phyloP scores from a whole-genome alignment of 2,797 vertebrate genomes.

The Chlorospingus flavigularis region DNA sequence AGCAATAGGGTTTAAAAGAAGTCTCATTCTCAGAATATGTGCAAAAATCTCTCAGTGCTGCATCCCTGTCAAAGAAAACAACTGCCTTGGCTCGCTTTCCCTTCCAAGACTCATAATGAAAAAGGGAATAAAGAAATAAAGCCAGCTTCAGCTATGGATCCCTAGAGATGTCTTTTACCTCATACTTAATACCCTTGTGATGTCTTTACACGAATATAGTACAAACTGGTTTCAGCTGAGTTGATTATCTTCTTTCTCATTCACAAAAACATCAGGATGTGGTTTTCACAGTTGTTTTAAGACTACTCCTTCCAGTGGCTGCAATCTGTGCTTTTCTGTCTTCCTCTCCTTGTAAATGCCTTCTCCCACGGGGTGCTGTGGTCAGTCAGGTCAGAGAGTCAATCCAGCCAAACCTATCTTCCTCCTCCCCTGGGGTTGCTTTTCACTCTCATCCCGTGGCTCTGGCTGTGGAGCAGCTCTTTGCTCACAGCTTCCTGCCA shows the following conservation, averaged over 20 bases:
- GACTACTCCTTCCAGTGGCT: not conserved
- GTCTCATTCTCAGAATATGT: not conserved
- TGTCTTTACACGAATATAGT: not conserved
- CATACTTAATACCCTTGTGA: not conserved
- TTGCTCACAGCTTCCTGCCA: not conserved
- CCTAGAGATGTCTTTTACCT: not conserved
- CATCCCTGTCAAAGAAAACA: not conserved
- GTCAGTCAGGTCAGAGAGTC: not conserved
- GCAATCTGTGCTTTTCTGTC: not conserved
- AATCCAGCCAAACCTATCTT: not conserved
- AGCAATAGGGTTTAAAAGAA: not conserved
- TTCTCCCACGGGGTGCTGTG: not conserved
- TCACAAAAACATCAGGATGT: not conserved
- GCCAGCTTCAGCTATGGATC: not conserved
- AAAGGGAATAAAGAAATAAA: not conserved
- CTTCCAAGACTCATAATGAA: not conserved
- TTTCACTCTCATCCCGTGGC: not conserved
- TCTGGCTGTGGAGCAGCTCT: not conserved
- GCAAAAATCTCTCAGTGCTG: not conserved
- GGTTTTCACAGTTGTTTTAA: slow-evolving; percentile 35
- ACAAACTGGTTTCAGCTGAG: not conserved
- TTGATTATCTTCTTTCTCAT: not conserved
- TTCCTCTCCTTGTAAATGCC: not conserved
- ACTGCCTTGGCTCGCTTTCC: not conserved
- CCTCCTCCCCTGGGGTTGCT: not conserved